These are phyloP conservation scores for Ophioninae sp. DNA, from an alignment of 2,888 invertebrate species.

Conservation along the genomic window DNA sequence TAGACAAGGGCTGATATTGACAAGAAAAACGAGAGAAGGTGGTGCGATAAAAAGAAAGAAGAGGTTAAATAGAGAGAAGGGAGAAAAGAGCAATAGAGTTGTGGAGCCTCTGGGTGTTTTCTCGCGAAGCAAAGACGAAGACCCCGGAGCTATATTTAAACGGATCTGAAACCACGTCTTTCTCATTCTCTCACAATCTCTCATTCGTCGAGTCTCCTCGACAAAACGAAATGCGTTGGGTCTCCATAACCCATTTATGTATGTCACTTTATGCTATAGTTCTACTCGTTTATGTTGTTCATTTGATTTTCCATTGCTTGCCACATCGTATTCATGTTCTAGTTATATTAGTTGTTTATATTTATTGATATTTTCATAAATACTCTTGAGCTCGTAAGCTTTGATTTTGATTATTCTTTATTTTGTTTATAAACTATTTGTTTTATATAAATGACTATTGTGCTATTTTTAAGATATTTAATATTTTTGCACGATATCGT, in stretches of 20 bases:
- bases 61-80: not conserved
- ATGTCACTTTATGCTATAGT: not conserved
- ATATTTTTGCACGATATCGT: not conserved
- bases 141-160: conserved; percentile 76
- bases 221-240: conserved; percentile 31
- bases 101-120: conserved; percentile 44
- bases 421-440: too few species aligned
- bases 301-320: not conserved
- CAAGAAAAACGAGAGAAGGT: not conserved
- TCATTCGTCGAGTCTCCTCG: conserved; percentile 56
- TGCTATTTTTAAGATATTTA: too few species aligned
- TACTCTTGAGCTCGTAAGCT: not conserved
- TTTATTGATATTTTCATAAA: not conserved
- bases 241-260: not conserved
- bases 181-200: conserved; percentile 61
- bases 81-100: conserved; percentile 51
- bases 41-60: not conserved
- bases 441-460: too few species aligned
- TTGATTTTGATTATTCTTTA: too few species aligned
- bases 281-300: not conserved
- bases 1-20: conserved; percentile 5
- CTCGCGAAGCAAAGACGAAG: conserved; percentile 66
- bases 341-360: not conserved
- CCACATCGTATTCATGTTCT: not conserved
- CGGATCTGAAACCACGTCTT: conserved; percentile 68